These are phyloP conservation scores for Mythimna lalbum DNA, from an alignment of 2,888 invertebrate species.

Conservation along the genomic window DNA sequence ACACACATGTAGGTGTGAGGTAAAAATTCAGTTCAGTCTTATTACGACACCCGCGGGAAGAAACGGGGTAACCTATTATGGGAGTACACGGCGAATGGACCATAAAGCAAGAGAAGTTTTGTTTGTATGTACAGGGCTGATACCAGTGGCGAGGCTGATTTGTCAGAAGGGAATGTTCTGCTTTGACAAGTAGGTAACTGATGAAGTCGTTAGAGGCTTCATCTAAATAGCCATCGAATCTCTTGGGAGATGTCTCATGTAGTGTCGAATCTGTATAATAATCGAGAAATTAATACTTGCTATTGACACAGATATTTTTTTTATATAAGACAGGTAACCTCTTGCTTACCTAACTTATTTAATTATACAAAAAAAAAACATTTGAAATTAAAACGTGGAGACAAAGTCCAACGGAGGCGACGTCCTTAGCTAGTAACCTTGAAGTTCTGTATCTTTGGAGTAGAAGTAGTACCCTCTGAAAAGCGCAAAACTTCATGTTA, in stretches of 20 bases:
- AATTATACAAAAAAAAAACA: too few relatives aligned
- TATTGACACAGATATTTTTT: background rate
- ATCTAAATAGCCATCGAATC: background rate
- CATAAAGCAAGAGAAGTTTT: conserved; percentile 54
- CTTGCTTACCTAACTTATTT: too few relatives aligned
- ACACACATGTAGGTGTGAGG: conserved; percentile 14
- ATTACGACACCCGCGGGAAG: conserved; percentile 58
- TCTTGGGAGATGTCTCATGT: background rate
- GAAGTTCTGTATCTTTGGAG: background rate
- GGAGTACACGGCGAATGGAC: conserved; percentile 48
- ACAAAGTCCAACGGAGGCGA: background rate
- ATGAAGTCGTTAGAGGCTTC: background rate
- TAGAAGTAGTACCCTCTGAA: conserved; percentile 7
- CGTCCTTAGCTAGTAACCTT: conserved; percentile 5
- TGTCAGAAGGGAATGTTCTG: background rate
- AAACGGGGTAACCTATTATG: conserved; percentile 48
- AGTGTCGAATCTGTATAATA: background rate
- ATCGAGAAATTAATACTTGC: background rate
- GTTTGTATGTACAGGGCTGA: conserved; percentile 30
- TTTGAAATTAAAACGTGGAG: background rate
- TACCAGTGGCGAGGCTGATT: conserved; percentile 15
- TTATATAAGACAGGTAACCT: too few relatives aligned
- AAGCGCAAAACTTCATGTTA: conserved; percentile 11
- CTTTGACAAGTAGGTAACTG: too few relatives aligned
- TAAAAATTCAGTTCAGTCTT: conserved; percentile 53